A percentile compares a stretch with the other conserved stretches of the same genome.
Conservation (phyloP, 1,140 invertebrate genomes). For the Drosophila parvula region DNA sequence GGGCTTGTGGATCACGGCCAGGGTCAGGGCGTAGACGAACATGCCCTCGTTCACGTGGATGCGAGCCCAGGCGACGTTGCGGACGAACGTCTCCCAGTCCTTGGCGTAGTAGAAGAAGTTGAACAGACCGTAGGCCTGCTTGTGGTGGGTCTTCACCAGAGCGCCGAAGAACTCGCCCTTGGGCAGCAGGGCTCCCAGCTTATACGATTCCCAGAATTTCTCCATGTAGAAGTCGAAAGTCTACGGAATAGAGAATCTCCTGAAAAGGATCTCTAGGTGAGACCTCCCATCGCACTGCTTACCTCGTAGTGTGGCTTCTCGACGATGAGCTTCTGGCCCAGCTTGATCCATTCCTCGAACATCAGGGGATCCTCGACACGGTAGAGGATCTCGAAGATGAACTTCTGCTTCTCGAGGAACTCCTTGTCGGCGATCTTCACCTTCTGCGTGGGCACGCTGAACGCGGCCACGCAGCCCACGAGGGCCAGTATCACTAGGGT, state of each 20-base stretch:
- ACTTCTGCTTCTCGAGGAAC: constrained; percentile 86
- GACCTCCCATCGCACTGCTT: constrained; percentile 64
- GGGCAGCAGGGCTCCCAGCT: constrained; percentile 85
- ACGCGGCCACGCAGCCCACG: constrained; percentile 66
- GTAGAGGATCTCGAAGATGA: constrained; percentile 87
- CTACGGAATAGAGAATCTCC: constrained; percentile 71
- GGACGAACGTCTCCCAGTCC: constrained; percentile 87
- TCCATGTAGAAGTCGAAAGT: constrained; percentile 85
- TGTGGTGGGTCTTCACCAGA: constrained; percentile 86
- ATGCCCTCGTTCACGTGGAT: constrained; percentile 86
- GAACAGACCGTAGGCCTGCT: constrained; percentile 87
- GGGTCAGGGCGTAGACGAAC: constrained; percentile 66
- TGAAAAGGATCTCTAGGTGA: not conserved
- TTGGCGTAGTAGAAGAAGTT: constrained; percentile 84
- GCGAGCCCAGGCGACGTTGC: constrained; percentile 86
- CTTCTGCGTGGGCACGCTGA: constrained; percentile 52
- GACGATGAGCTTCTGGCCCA: constrained; percentile 42
- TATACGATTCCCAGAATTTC: constrained; percentile 86
- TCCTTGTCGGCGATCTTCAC: constrained; percentile 64
- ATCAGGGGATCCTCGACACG: constrained; percentile 85
- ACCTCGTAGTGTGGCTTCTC: constrained; percentile 69
- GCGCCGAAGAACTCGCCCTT: constrained; percentile 87
- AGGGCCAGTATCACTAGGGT: constrained; percentile 67
- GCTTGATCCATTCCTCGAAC: constrained; percentile 75
- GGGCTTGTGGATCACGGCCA: constrained; percentile 86